A percentile compares a stretch with the other conserved stretches of the same genome.
Evolutionary conservation across 2,888 invertebrate genomes (phyloP).

Genomic region (Stegana nigrithorax): DNA sequence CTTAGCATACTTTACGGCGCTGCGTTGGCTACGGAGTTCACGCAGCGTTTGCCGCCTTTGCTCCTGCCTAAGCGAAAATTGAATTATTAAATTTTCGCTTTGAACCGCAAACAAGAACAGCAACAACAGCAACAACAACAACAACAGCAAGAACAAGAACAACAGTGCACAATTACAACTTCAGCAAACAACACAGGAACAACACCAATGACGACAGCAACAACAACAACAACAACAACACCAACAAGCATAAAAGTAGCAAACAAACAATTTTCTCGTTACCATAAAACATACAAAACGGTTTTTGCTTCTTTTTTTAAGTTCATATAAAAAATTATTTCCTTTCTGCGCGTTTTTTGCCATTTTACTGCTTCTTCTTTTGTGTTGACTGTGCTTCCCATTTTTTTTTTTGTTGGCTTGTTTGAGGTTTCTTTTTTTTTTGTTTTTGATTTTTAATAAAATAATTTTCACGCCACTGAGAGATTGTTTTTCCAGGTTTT

Average conservation of each 20-base stretch:
- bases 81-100: conserved; percentile 15
- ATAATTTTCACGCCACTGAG: too few species aligned
- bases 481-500: too few species aligned
- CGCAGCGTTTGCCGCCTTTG: background rate
- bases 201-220: background rate
- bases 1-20: background rate
- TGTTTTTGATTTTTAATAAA: too few species aligned
- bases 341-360: too few species aligned
- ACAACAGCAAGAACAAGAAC: background rate
- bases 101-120: conserved; percentile 2
- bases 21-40: background rate
- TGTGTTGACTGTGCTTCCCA: too few species aligned
- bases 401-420: too few species aligned
- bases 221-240: background rate
- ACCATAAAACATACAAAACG: conserved; percentile 1
- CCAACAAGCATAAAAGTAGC: too few species aligned
- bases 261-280: conserved; percentile 9
- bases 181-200: background rate
- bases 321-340: too few species aligned
- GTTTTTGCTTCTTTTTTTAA: background rate
- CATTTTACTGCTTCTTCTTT: too few species aligned
- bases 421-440: too few species aligned
- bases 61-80: background rate
- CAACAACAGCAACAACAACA: conserved; percentile 3
- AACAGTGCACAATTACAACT: background rate